A percentile compares a stretch with the other conserved stretches of the same genome.
These are phyloP conservation scores for Steatornis caripensis DNA, from an alignment of 2,113 vertebrate genomes.

Conservation along the genomic window DNA sequence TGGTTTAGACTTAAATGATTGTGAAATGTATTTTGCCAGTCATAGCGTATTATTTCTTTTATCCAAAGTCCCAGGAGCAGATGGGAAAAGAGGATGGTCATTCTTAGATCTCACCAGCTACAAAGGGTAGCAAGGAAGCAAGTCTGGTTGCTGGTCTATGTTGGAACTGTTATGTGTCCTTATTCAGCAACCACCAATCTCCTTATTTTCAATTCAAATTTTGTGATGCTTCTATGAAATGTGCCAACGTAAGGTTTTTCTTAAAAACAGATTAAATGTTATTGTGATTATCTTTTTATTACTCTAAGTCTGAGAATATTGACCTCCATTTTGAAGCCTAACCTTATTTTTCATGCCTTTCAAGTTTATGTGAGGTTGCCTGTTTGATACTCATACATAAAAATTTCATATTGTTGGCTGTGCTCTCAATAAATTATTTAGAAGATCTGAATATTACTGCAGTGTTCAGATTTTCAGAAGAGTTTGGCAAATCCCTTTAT, in stretches of 20 bases:
- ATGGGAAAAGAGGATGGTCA: neutral
- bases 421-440: slow-evolving; percentile 78
- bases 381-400: slow-evolving; percentile 70
- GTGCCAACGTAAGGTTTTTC: neutral
- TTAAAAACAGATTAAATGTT: neutral
- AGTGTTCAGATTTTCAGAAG: slow-evolving; percentile 60
- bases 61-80: neutral
- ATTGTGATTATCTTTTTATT: slow-evolving; percentile 7
- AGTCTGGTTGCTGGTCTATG: neutral
- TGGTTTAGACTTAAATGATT: neutral
- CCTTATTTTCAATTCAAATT: neutral
- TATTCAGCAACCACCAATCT: neutral
- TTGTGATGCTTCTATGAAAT: neutral
- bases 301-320: slow-evolving; percentile 15
- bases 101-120: neutral
- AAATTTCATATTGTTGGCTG: slow-evolving; percentile 78
- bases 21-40: neutral
- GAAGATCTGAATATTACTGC: slow-evolving; percentile 63
- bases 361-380: slow-evolving; percentile 52
- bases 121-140: neutral
- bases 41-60: neutral
- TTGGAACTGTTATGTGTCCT: neutral
- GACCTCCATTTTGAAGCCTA: slow-evolving; percentile 34
- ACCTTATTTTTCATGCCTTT: slow-evolving; percentile 67
- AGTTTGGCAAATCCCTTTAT: slow-evolving; percentile 52